These are phyloP conservation scores for Eupristina koningsbergeri DNA, from an alignment of 1,140 invertebrate genomes.

Conservation along the genomic window DNA sequence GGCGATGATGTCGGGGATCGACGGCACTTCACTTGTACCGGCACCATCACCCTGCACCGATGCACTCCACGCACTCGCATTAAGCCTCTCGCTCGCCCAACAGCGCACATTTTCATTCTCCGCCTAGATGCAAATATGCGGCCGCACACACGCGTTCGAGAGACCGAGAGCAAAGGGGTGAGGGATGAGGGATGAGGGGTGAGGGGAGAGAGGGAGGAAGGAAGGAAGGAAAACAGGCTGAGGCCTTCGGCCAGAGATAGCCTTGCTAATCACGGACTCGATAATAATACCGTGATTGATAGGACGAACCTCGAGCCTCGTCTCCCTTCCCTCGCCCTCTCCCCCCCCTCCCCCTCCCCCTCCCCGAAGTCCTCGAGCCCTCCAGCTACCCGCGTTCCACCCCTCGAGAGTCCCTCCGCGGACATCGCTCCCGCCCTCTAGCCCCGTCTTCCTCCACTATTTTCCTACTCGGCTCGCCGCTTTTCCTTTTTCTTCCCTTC, in stretches of 20 bases:
- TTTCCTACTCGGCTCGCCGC: constrained; percentile 12
- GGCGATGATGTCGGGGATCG: constrained; percentile 52
- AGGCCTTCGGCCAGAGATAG: constrained; percentile 71
- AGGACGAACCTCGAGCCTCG: constrained; percentile 67
- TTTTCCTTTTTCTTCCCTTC: not conserved
- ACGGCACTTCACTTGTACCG: constrained; percentile 66
- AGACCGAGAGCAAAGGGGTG: too few relatives aligned
- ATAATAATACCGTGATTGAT: constrained; percentile 75
- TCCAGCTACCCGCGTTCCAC: constrained; percentile 30
- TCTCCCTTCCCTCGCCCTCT: constrained; percentile 43
- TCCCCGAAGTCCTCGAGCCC: constrained; percentile 28
- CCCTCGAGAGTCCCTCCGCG: constrained; percentile 45
- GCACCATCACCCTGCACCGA: constrained; percentile 55
- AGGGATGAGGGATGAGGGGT: constrained; percentile 57
- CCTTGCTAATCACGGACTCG: constrained; percentile 73
- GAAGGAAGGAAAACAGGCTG: constrained; percentile 24
- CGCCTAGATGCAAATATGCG: constrained; percentile 52
- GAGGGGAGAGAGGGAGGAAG: constrained; percentile 62
- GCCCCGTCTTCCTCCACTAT: not conserved
- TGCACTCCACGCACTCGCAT: constrained; percentile 35
- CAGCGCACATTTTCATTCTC: constrained; percentile 42
- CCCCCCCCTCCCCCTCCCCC: constrained; percentile 36
- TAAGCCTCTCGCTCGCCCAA: constrained; percentile 25
- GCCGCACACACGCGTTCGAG: constrained; percentile 39
- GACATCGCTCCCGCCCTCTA: constrained; percentile 21